phyloP scores from a whole-genome alignment of 2,797 vertebrate genomes.

The Fratercula arctica region DNA sequence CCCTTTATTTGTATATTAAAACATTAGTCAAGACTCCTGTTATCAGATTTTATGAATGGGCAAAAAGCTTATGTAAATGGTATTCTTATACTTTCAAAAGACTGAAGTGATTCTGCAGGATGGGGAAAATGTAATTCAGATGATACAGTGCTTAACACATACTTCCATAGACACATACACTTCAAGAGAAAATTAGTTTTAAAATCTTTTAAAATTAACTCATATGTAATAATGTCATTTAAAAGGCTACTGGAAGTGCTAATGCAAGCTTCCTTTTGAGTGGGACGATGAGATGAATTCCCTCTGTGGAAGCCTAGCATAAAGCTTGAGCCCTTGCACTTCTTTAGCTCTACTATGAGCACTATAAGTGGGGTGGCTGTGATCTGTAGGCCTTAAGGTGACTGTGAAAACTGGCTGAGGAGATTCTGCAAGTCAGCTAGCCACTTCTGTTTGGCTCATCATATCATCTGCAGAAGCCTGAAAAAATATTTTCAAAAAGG shows the following conservation, averaged over 20 bases:
- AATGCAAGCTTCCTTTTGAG: not conserved
- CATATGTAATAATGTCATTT: not conserved
- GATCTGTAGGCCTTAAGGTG: not conserved
- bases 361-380: rapidly evolving
- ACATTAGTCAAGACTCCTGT: not conserved
- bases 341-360: not conserved
- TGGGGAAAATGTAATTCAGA: not conserved
- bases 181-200: not conserved
- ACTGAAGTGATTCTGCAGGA: not conserved
- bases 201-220: not conserved
- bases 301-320: not conserved
- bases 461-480: not conserved
- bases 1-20: not conserved
- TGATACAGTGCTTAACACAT: not conserved
- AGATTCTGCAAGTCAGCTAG: not conserved
- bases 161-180: not conserved
- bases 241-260: not conserved
- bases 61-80: not conserved
- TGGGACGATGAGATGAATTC: not conserved
- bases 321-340: not conserved
- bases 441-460: not conserved
- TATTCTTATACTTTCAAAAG: not conserved
- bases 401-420: not conserved
- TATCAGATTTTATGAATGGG: constrained; percentile 10
- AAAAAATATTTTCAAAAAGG: not conserved